A percentile compares a stretch with the other conserved stretches of the same genome.
phyloP scores from a whole-genome alignment of 2,888 invertebrate genomes.

The Malthinus flaveolus region DNA sequence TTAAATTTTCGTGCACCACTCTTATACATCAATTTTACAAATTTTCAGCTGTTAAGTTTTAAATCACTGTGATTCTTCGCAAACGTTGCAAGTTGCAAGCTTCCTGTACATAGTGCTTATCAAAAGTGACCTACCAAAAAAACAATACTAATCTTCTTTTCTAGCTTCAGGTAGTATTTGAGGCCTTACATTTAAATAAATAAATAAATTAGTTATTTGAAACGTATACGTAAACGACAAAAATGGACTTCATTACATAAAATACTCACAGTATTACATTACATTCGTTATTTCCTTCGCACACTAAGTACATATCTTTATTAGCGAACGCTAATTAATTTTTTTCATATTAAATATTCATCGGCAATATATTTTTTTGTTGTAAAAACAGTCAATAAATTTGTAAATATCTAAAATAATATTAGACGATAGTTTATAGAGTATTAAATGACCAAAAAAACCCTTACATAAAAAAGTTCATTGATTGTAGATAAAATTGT shows the following conservation, averaged over 20 bases:
- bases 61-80: too few species aligned
- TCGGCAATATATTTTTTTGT: constrained; percentile 2
- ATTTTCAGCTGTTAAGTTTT: too few species aligned
- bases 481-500: constrained; percentile 22
- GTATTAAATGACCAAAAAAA: constrained; percentile 26
- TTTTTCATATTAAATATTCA: not conserved
- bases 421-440: constrained; percentile 21
- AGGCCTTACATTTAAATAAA: too few species aligned
- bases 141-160: too few species aligned
- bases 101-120: too few species aligned
- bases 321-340: not conserved
- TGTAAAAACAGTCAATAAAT: constrained; percentile 27
- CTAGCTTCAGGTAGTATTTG: too few species aligned
- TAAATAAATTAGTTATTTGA: constrained; percentile 1
- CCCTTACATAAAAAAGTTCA: constrained; percentile 20
- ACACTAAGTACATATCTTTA: constrained; percentile 5
- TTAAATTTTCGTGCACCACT: too few species aligned
- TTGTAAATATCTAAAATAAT: constrained; percentile 21
- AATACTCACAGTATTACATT: constrained; percentile 20
- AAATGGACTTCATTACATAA: constrained; percentile 5
- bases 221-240: not conserved
- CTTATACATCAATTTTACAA: too few species aligned
- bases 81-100: too few species aligned
- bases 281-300: constrained; percentile 11
- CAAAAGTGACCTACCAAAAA: too few species aligned